Percentiles rank a stretch among this genome's conserved stretches.
phyloP scores from a whole-genome alignment of 2,797 vertebrate species.

The Intellagama lesueurii region DNA sequence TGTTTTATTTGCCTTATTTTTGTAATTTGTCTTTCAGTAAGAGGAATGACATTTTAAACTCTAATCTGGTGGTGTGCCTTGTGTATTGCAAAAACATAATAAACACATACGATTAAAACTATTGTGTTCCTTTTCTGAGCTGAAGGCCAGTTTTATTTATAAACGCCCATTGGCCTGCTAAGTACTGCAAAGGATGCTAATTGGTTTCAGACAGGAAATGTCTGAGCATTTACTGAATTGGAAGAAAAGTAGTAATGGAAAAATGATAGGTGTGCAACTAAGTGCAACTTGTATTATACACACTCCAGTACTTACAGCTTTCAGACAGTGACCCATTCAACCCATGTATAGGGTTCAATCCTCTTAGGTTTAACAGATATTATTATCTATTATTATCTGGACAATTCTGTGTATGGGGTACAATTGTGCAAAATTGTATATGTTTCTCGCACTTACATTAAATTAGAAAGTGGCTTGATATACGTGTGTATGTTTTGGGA shows the following conservation, averaged over 20 bases:
- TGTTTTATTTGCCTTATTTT: neutral
- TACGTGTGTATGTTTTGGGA: neutral
- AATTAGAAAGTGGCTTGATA: neutral
- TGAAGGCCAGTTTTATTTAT: slow-evolving; percentile 16
- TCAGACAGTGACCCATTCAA: neutral
- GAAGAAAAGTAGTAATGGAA: neutral
- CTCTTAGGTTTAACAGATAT: neutral
- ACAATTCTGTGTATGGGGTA: neutral
- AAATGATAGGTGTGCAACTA: neutral
- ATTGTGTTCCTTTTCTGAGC: slow-evolving; percentile 11
- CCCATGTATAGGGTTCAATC: neutral
- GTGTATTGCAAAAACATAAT: slow-evolving; percentile 9
- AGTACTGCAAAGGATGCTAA: slow-evolving; percentile 30
- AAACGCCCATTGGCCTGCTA: slow-evolving; percentile 6
- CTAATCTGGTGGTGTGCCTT: slow-evolving; percentile 19
- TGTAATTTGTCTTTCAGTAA: slow-evolving; percentile 29
- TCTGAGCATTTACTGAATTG: neutral
- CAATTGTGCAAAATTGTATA: neutral
- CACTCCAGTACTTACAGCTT: neutral
- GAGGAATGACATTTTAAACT: slow-evolving; percentile 26
- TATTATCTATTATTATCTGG: neutral
- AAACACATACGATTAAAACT: too few relatives aligned
- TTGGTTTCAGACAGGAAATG: neutral
- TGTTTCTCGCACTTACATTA: neutral
- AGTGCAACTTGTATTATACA: neutral